Conservation (phyloP, 2,888 invertebrate genomes). For the Lottia scabra region DNA sequence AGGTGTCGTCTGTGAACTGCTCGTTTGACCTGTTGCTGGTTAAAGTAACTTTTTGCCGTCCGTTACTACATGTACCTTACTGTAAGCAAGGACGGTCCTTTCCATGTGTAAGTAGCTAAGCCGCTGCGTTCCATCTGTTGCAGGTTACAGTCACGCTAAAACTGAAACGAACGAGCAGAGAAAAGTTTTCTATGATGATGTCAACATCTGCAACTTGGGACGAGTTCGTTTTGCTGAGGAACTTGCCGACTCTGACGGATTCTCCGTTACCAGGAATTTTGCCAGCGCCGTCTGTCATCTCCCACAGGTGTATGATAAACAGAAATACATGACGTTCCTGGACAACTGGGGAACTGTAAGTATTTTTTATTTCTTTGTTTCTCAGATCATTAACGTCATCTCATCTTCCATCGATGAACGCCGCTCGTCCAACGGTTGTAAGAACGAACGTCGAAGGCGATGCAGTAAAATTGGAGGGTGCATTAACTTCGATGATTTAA, state of each 20-base stretch:
- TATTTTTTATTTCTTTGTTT: not conserved
- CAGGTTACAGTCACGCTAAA: constrained; percentile 15
- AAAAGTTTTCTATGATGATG: constrained; percentile 26
- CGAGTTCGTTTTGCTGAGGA: constrained; percentile 27
- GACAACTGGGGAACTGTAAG: constrained; percentile 36
- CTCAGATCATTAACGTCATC: no score
- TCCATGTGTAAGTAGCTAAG: no score
- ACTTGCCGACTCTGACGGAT: constrained; percentile 22
- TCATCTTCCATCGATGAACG: no score
- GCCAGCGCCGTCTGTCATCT: constrained; percentile 27
- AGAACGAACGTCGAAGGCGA: no score
- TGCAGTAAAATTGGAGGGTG: no score
- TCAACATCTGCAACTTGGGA: constrained; percentile 30
- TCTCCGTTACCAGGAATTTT: constrained; percentile 27
- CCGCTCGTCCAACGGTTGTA: no score
- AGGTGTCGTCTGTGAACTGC: no score
- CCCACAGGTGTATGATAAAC: constrained; percentile 17
- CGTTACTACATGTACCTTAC: no score
- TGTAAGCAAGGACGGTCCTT: no score
- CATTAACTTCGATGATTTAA: no score
- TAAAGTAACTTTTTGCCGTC: no score
- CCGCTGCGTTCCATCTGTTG: not conserved
- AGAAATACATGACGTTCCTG: constrained; percentile 28
- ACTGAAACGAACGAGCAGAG: constrained; percentile 20
- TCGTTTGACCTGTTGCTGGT: no score